Conservation (phyloP, 2,888 invertebrate species). For the Melinopterus prodromus region DNA sequence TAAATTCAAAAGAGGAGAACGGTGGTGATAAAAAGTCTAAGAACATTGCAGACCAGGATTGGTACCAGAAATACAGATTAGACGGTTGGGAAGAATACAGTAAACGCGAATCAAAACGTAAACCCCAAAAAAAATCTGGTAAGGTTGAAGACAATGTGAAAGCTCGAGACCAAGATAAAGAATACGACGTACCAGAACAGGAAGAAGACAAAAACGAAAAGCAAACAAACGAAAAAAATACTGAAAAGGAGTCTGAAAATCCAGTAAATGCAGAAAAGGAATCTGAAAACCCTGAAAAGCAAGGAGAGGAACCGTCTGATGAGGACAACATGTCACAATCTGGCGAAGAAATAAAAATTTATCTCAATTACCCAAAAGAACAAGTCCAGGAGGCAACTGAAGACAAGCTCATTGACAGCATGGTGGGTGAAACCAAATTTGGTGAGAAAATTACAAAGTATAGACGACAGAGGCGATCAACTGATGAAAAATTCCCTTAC, state of each 20-base stretch:
- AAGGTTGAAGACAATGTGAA: constrained; percentile 7
- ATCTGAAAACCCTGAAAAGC: not conserved
- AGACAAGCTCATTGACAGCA: constrained; percentile 27
- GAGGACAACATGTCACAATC: not conserved
- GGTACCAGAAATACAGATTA: constrained; percentile 9
- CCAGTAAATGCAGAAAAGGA: constrained; percentile 4
- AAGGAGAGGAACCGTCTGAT: not conserved
- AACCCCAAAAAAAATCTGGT: not conserved
- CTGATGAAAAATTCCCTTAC: constrained; percentile 70
- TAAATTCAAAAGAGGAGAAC: not conserved
- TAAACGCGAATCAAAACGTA: not conserved
- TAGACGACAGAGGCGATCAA: not conserved
- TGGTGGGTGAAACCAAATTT: constrained; percentile 29
- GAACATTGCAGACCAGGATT: not conserved
- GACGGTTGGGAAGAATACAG: constrained; percentile 12
- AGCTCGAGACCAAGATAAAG: not conserved
- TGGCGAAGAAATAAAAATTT: constrained; percentile 8
- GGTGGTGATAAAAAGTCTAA: not conserved
- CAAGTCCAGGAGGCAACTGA: constrained; percentile 12
- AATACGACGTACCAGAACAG: constrained; percentile 24
- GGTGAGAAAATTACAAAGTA: constrained; percentile 6
- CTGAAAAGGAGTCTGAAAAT: not conserved
- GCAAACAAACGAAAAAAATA: not conserved
- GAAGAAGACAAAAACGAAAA: constrained; percentile 11
- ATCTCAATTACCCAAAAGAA: constrained; percentile 16